Evolutionary conservation across 1,140 invertebrate genomes (phyloP).

Genomic region (Drosophila bifasciata): DNA sequence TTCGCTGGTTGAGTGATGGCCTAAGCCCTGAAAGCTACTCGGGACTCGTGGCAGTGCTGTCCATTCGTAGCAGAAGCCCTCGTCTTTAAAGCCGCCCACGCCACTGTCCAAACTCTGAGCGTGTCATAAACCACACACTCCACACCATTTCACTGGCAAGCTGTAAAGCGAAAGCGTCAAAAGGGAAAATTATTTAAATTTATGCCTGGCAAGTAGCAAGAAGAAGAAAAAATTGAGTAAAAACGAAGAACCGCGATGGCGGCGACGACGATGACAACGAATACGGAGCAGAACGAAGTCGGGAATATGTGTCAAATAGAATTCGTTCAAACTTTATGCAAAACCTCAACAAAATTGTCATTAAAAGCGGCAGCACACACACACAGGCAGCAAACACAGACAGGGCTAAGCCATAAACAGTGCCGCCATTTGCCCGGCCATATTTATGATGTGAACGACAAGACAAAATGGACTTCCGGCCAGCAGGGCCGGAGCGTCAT

Average conservation of each 20-base stretch:
- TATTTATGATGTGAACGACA: slow-evolving; percentile 83
- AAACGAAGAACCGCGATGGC: slow-evolving; percentile 20
- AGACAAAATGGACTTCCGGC: slow-evolving; percentile 80
- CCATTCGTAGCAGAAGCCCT: slow-evolving; percentile 2
- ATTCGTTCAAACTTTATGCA: slow-evolving; percentile 74
- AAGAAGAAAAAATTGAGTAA: slow-evolving; percentile 16
- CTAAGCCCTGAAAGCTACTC: slow-evolving; percentile 10
- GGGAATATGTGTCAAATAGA: slow-evolving; percentile 69
- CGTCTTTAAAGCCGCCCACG: slow-evolving; percentile 1
- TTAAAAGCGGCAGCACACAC: slow-evolving; percentile 68
- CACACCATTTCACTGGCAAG: slow-evolving; percentile 21
- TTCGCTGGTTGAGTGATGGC: slow-evolving; percentile 28
- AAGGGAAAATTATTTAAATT: slow-evolving; percentile 75
- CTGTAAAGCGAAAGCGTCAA: slow-evolving; percentile 56
- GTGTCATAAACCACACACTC: slow-evolving; percentile 30
- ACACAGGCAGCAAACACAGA: slow-evolving; percentile 8
- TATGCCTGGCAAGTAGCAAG: slow-evolving; percentile 43
- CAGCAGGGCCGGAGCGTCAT: slow-evolving; percentile 6
- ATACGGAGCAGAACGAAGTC: slow-evolving; percentile 24
- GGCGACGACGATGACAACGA: too few relatives aligned
- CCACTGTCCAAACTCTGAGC: slow-evolving; percentile 7
- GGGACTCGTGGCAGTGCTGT: neutral
- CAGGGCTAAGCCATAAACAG: slow-evolving; percentile 67
- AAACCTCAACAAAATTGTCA: slow-evolving; percentile 80
- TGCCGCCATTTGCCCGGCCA: slow-evolving; percentile 64